Percentiles rank a stretch among this genome's conserved stretches.
These are phyloP conservation scores for Myotis myotis DNA, from an alignment of 2,797 vertebrate species.

Conservation along the genomic window DNA sequence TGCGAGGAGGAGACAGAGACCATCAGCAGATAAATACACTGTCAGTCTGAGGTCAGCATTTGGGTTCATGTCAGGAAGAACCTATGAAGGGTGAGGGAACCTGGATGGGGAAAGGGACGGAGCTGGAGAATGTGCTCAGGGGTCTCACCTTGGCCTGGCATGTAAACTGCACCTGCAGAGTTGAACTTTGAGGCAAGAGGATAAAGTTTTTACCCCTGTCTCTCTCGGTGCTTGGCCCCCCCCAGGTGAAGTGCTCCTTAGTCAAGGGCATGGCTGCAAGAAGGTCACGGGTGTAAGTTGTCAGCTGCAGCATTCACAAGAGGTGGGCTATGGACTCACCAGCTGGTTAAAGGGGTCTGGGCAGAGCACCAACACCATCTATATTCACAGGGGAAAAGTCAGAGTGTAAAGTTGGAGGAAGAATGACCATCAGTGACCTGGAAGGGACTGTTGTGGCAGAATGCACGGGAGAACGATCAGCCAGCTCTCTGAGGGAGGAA, in stretches of 20 bases:
- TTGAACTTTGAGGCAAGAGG: not conserved
- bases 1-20: not conserved
- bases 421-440: no score
- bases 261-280: not conserved
- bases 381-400: not conserved
- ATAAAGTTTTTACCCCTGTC: not conserved
- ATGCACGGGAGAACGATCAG: no score
- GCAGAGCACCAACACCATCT: no score
- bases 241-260: not conserved
- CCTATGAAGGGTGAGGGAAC: not conserved
- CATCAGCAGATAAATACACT: not conserved
- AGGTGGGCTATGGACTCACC: not conserved
- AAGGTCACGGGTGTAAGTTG: not conserved
- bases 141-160: not conserved
- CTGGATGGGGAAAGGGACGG: not conserved
- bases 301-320: no score
- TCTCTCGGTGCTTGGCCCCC: not conserved
- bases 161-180: not conserved
- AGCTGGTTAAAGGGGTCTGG: not conserved
- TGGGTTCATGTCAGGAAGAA: not conserved
- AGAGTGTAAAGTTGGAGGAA: rapidly evolving
- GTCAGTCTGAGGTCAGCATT: not conserved
- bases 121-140: not conserved
- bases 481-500: no score
- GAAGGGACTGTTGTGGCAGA: no score